Evolutionary conservation across 2,797 vertebrate genomes (phyloP), one percentile per base, ranked within the genome.

Genomic region (Zenarchopterus dispar): DNA sequence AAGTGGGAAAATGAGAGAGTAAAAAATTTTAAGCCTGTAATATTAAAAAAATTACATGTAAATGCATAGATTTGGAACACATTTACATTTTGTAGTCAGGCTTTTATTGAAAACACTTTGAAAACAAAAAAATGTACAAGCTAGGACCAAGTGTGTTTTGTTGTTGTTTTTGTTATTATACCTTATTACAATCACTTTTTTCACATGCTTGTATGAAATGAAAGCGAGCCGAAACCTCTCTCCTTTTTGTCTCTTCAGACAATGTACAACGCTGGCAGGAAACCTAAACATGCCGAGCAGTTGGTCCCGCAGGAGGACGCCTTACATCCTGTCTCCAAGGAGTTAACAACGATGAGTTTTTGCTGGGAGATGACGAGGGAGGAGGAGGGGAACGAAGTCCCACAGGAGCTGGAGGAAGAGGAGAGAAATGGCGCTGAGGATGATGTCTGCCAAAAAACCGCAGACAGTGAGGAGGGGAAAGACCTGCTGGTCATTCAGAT

Each of bases 401-500:
- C 3, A 6, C 7, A 24, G 33, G 33, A 36, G 33, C 9, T 36
- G 33, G 22, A 21, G 0, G 3, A 5, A 24, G 62, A 2, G 16
- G 62, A 31, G 0, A 45, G 1, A 10, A 28, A 13, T 2, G 41
- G 2, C 8, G 0, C 2, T 0, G 47, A 44, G 18, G 53, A 61
- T n/a, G 36, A 58, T 2, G 18, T 9, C n/a, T 75, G 62, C 41
- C 23, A 8, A 15, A 44, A 2, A 10, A 36, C 6, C 1, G 39
- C 26, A 18, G 22, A 56, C 42, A 62, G 39, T 1, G 22, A 15
- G n/a, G 39, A 45, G 1, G 17, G 21, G 16, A 11, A 0, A 9
- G 67, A 84, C 1, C n/a, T 93, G 16, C 56, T 94, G 18, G 5
- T 94, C 4, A 63, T 95, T 41, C 50, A 86, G 17, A 84, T 95